Conservation (phyloP, 2,888 invertebrate genomes). For the Cantharis rustica region DNA sequence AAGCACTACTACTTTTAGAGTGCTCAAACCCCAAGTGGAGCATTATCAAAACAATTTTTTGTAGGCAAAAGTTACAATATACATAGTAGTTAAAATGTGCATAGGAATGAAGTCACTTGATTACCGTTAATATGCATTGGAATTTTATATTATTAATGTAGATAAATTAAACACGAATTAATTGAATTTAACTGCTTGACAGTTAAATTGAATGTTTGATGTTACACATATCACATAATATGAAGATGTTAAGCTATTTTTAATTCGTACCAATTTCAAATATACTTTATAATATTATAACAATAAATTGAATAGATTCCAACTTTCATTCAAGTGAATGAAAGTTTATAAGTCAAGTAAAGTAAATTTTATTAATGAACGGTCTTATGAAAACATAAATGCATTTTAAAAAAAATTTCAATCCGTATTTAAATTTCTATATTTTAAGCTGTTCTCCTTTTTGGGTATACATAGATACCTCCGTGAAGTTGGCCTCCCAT, state of each 20-base stretch:
- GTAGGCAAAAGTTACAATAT: not conserved
- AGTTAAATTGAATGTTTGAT: not conserved
- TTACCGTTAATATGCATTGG: not conserved
- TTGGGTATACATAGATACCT: too few relatives aligned
- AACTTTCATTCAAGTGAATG: not conserved
- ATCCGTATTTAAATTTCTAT: not conserved
- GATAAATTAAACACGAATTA: not conserved
- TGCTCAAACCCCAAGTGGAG: not conserved
- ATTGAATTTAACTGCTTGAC: not conserved
- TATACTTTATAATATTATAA: not conserved
- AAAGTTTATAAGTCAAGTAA: not conserved
- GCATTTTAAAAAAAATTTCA: not conserved
- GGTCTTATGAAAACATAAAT: not conserved
- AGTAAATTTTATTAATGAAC: not conserved
- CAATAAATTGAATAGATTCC: not conserved
- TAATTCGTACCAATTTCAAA: not conserved
- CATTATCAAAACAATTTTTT: not conserved
- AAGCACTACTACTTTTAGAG: not conserved
- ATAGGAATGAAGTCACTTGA: not conserved
- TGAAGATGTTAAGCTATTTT: not conserved
- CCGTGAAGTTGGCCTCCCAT: too few relatives aligned
- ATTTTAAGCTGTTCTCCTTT: not conserved
- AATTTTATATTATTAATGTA: not conserved
- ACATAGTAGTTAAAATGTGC: not conserved
- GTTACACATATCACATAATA: not conserved